Percentiles rank a stretch among this genome's conserved stretches.
Evolutionary conservation across 1,140 invertebrate genomes (phyloP).

Genomic region (Brachionus plicatilis): DNA sequence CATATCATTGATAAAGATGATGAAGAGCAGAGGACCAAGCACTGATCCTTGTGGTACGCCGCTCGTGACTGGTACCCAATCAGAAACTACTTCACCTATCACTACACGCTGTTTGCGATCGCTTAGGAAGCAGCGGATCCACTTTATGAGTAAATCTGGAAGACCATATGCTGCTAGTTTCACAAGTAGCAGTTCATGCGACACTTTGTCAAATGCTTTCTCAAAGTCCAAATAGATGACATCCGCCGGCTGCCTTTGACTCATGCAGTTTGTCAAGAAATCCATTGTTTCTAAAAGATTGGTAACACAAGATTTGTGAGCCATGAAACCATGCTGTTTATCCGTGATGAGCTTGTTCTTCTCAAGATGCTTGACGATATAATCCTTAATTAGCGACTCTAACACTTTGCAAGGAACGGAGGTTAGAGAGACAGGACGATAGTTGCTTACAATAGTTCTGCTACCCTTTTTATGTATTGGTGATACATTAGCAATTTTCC

Average conservation of each 20-base stretch:
- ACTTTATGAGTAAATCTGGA: neutral
- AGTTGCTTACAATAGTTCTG: neutral
- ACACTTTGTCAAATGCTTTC: conserved; percentile 23
- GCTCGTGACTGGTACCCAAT: neutral
- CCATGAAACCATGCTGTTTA: too few species aligned
- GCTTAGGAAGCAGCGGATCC: conserved; percentile 37
- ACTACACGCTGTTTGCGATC: conserved; percentile 26
- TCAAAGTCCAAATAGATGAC: neutral
- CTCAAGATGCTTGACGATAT: too few species aligned
- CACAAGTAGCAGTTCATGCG: neutral
- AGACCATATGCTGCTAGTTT: neutral
- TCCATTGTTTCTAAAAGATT: conserved; percentile 30
- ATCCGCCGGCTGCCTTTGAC: neutral
- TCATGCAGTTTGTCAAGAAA: neutral
- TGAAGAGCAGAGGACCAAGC: conserved; percentile 41
- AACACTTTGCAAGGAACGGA: too few species aligned
- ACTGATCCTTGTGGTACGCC: conserved; percentile 43
- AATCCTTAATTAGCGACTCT: too few species aligned
- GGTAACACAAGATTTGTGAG: conserved; percentile 32
- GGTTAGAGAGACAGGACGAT: too few species aligned
- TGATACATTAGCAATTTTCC: conserved; percentile 37
- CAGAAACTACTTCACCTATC: conserved; percentile 16
- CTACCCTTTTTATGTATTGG: conserved; percentile 37
- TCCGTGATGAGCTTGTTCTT: too few species aligned
- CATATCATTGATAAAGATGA: conserved; percentile 36